Percentiles rank a stretch among this genome's conserved stretches.
phyloP scores from a whole-genome alignment of 2,113 vertebrate species.

The Tetrao urogallus region DNA sequence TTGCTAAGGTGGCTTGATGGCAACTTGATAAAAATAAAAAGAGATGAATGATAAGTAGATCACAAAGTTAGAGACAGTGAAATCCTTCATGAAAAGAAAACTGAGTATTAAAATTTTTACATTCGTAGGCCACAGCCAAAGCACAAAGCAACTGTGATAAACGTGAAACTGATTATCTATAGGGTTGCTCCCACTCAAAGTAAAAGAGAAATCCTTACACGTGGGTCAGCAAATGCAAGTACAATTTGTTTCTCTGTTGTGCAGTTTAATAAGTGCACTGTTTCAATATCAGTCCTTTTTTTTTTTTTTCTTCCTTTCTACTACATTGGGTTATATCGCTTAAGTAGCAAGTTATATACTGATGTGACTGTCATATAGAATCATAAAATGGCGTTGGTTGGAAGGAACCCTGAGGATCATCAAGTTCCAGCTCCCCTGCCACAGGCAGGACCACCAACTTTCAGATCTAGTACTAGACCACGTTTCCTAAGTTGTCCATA shows the following conservation, averaged over 20 bases:
- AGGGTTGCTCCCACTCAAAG: not conserved
- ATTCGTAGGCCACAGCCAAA: not conserved
- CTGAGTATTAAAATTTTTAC: not conserved
- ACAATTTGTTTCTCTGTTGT: not conserved
- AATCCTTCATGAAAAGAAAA: not conserved
- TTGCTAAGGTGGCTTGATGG: not conserved
- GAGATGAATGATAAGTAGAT: not conserved
- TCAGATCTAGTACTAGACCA: too few relatives aligned
- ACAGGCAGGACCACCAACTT: too few relatives aligned
- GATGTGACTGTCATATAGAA: too few relatives aligned
- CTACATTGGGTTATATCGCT: not conserved
- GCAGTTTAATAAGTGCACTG: not conserved
- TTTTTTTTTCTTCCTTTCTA: not conserved
- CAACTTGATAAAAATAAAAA: not conserved
- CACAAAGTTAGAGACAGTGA: not conserved
- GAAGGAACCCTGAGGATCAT: too few relatives aligned
- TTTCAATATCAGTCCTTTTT: not conserved
- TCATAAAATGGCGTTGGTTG: too few relatives aligned
- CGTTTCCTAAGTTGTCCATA: not conserved
- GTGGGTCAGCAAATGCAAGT: not conserved
- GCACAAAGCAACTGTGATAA: not conserved
- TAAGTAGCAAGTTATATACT: not conserved
- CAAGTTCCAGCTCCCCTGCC: too few relatives aligned
- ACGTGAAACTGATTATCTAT: not conserved
- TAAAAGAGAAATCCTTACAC: not conserved